phyloP scores from a whole-genome alignment of 2,888 invertebrate genomes.

The Xylota segnis region DNA sequence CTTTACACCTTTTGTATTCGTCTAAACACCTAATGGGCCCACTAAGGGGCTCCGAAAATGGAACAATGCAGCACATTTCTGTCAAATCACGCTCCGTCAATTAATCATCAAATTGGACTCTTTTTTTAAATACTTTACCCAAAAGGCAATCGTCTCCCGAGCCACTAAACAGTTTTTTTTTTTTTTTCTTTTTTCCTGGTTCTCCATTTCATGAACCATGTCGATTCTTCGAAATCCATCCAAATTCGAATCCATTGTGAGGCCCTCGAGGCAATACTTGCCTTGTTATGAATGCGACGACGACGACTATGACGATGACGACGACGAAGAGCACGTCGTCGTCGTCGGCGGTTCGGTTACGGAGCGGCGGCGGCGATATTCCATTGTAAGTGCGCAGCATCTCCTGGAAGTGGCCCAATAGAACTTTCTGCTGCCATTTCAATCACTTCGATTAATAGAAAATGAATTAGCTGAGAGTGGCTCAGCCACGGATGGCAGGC shows the following conservation, averaged over 20 bases:
- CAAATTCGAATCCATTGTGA: slow-evolving; percentile 63
- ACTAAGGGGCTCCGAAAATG: slow-evolving; percentile 60
- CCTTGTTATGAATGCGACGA: slow-evolving; percentile 55
- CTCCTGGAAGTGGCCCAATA: slow-evolving; percentile 73
- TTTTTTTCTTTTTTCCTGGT: slow-evolving; percentile 22
- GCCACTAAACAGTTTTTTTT: slow-evolving; percentile 46
- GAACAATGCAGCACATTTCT: slow-evolving; percentile 67
- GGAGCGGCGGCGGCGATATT: slow-evolving; percentile 25
- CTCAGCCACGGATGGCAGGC: slow-evolving; percentile 4
- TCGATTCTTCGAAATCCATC: slow-evolving; percentile 71
- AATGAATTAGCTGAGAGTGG: slow-evolving; percentile 68
- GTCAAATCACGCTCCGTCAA: slow-evolving; percentile 70
- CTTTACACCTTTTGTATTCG: slow-evolving; percentile 72
- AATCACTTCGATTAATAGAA: slow-evolving; percentile 68
- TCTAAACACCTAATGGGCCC: slow-evolving; percentile 68
- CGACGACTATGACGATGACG: slow-evolving; percentile 8
- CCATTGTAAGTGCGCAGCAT: slow-evolving; percentile 69
- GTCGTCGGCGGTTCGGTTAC: too few species aligned
- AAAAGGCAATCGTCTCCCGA: slow-evolving; percentile 56
- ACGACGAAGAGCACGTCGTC: too few species aligned
- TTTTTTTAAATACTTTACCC: slow-evolving; percentile 56
- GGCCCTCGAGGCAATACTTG: slow-evolving; percentile 49
- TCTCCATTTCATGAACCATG: slow-evolving; percentile 58
- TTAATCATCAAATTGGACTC: slow-evolving; percentile 75
- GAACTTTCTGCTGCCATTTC: slow-evolving; percentile 71